Base-by-base conservation (phyloP, 2,797 vertebrate species). In the Mus caroli region DNA sequence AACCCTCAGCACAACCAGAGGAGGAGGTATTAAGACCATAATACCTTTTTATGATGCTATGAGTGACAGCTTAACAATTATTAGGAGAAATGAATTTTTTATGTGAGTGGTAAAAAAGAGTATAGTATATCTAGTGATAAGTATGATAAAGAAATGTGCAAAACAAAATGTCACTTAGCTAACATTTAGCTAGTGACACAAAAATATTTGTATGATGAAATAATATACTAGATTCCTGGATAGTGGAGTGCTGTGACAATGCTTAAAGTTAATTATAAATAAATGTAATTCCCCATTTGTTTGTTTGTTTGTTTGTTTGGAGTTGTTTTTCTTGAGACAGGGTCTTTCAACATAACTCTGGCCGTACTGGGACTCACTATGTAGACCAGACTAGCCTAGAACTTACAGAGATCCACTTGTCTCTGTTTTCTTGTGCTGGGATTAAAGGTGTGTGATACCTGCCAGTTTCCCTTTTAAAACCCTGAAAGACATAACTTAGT, bases 61-160 rank as follows among this genome's bases (percentile, higher is more conserved):
- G 37, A 83, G 31, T 88, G 40, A 76, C 56, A 92, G 3, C 67
- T 73, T 83, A 69, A 96, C 91, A 91, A 90, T 95, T 94, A 85
- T 80, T 84, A 89, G 84, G 40, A 88, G 58, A 79, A 85, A 69
- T 40, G 20, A 10, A 69, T 56, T 34, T 28, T 94, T 93, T 92
- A 85, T 94, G 92, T 95, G 73, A 80, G 37, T 83, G 26, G 31
- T 28, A 88, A 84, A 31, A 69, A 90, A 83, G 69, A 34, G 8
- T 56, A 37, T 90, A 78, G 89, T 92, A 67, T 87, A 84, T 40
- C 34, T 92, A 64, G 14, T 67, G 87, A 34, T 78, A 90, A 94
- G 13, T n/a, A 87, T 95, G 58, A 83, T 28, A 20, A 80, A 86
- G 2, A 58, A 79, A 75, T 50, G 13, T 54, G 1, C 10, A 58